Evolutionary conservation across 2,888 invertebrate genomes (phyloP).

Genomic region (Odontothrips loti): DNA sequence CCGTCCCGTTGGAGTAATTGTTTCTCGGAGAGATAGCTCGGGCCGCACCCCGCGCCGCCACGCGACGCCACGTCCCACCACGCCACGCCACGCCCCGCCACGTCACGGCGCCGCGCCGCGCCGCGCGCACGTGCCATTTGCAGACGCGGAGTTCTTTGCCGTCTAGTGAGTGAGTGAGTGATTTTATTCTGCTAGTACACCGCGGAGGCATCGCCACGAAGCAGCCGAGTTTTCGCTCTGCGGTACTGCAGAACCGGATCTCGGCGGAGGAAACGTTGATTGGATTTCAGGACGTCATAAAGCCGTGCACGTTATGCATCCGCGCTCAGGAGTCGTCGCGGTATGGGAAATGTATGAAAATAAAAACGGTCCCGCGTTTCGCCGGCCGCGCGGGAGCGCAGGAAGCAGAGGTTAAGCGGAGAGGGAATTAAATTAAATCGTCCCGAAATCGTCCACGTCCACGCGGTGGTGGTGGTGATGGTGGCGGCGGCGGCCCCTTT

Average conservation of each 20-base stretch:
- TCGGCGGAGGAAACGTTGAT: background rate
- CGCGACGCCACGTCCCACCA: background rate
- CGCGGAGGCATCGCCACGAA: no score
- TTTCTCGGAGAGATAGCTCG: background rate
- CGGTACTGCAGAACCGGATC: no score
- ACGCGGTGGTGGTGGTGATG: no score
- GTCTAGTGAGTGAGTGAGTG: no score
- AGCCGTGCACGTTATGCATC: background rate
- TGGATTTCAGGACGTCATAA: slow-evolving; percentile 1
- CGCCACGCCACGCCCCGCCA: background rate
- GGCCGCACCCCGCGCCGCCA: background rate
- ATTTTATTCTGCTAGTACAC: no score
- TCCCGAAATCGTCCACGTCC: no score
- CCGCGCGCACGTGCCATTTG: background rate
- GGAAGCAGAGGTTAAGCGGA: no score
- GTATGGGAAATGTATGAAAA: background rate
- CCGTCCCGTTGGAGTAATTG: slow-evolving; percentile 2
- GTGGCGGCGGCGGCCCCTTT: background rate
- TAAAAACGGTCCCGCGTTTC: background rate
- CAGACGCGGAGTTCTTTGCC: no score
- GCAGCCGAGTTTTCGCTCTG: no score
- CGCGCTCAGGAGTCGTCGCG: no score
- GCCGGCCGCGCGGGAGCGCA: background rate
- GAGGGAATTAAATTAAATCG: no score
- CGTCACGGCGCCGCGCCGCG: background rate